Conservation (phyloP, 53 echinoderm and acorn worm species). For the Holothuria leucospilota region DNA sequence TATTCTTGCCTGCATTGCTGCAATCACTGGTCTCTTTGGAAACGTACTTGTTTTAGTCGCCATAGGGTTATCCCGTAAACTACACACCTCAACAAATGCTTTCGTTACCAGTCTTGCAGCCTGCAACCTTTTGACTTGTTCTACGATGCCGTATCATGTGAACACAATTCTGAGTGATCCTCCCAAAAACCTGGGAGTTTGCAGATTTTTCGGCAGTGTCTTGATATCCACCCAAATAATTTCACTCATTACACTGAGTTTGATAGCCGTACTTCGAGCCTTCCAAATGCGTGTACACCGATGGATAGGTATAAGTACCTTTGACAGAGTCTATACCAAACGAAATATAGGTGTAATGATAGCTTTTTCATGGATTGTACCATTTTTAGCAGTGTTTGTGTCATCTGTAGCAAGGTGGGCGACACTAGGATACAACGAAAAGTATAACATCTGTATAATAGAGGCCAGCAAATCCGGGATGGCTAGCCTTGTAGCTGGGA, state of each 20-base stretch:
- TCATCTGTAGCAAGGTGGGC: neutral
- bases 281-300: neutral
- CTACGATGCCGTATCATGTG: conserved; percentile 3
- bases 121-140: conserved; percentile 7
- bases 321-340: neutral
- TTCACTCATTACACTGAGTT: neutral
- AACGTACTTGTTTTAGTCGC: neutral
- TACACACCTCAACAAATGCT: conserved; percentile 10
- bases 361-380: conserved; percentile 12
- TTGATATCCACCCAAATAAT: conserved; percentile 24
- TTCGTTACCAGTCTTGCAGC: conserved; percentile 20
- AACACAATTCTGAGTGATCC: neutral
- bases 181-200: neutral
- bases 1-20: neutral
- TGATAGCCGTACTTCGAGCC: conserved; percentile 2
- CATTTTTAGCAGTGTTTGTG: neutral
- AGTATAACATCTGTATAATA: conserved; percentile 21
- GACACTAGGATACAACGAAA: conserved; percentile 17
- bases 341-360: neutral
- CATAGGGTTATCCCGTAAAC: neutral
- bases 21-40: conserved; percentile 1
- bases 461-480: neutral
- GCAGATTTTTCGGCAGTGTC: neutral
- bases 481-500: conserved; percentile 2
- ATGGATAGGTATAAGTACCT: neutral